Conservation (phyloP, 2,888 invertebrate species). For the Drosophila paranaensis region DNA sequence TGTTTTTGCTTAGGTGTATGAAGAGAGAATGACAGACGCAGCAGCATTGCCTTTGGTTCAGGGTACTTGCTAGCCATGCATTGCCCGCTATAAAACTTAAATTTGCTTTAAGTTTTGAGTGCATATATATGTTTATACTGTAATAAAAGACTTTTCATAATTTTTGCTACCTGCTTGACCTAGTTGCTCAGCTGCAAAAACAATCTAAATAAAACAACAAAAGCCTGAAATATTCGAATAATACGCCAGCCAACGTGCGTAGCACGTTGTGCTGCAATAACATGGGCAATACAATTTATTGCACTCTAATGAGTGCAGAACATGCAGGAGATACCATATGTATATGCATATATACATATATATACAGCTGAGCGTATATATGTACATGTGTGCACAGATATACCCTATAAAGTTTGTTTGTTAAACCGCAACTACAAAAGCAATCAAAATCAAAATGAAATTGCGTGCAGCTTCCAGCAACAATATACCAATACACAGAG, state of each 20-base stretch:
- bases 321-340: constrained; percentile 15
- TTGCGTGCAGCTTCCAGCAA: constrained; percentile 66
- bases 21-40: neutral
- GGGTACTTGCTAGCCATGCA: neutral
- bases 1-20: neutral
- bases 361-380: neutral
- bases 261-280: constrained; percentile 3
- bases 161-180: neutral
- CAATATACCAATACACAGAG: constrained; percentile 8
- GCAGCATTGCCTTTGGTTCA: neutral
- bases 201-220: neutral
- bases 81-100: neutral
- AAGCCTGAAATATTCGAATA: neutral
- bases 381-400: constrained; percentile 10
- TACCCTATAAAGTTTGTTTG: constrained; percentile 11
- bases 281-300: constrained; percentile 16
- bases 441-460: constrained; percentile 70
- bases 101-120: neutral
- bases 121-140: neutral
- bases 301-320: constrained; percentile 28
- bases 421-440: constrained; percentile 40
- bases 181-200: neutral
- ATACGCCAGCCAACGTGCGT: neutral
- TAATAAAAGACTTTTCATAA: neutral
- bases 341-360: neutral